These are phyloP conservation scores for Conus betulinus DNA, from an alignment of 1,140 invertebrate species.

Conservation along the genomic window DNA sequence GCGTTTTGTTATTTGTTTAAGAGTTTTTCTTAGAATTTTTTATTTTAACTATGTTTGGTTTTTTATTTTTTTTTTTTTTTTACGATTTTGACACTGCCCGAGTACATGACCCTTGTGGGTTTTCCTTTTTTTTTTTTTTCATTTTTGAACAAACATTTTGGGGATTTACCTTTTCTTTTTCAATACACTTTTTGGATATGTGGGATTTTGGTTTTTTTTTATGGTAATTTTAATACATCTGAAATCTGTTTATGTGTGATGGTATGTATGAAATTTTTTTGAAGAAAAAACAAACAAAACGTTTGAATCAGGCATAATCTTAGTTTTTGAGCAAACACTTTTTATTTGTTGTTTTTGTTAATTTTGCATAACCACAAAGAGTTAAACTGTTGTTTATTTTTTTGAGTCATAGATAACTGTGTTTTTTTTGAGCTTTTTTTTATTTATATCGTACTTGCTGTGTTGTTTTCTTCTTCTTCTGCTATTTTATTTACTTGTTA, in stretches of 20 bases:
- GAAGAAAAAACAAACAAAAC: too few relatives aligned
- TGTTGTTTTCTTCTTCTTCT: neutral
- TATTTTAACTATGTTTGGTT: too few relatives aligned
- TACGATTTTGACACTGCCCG: constrained; percentile 39
- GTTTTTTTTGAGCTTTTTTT: too few relatives aligned
- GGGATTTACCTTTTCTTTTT: neutral
- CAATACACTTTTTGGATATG: neutral
- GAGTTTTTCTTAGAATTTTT: too few relatives aligned
- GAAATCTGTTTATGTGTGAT: neutral
- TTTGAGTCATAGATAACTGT: neutral
- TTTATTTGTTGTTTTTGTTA: too few relatives aligned
- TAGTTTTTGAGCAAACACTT: neutral
- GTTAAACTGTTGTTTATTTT: too few relatives aligned
- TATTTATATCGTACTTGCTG: neutral
- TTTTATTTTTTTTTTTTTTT: too few relatives aligned
- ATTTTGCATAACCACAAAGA: neutral
- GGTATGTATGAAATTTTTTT: too few relatives aligned
- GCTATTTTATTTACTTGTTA: neutral
- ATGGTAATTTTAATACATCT: neutral
- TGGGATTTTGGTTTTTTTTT: neutral
- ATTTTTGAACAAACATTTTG: neutral
- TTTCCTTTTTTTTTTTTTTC: neutral
- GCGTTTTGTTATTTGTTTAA: too few relatives aligned
- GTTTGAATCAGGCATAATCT: neutral
- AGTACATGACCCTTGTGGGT: constrained; percentile 46